Evolutionary conservation across 2,888 invertebrate genomes (phyloP), one percentile per base, ranked within the genome.

Genomic region (Boloria selene): DNA sequence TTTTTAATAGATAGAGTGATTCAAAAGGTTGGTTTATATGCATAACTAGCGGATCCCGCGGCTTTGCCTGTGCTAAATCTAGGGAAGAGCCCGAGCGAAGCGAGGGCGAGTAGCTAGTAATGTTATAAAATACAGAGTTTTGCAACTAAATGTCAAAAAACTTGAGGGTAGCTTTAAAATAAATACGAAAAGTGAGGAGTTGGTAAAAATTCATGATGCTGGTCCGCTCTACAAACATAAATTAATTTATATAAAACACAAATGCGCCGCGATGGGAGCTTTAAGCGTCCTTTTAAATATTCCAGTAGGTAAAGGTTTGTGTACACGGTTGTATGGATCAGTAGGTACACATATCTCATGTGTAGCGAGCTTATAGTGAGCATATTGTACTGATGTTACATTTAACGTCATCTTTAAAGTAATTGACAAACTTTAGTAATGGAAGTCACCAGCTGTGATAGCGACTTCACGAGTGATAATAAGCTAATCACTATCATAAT

Each of bases 241-340:
- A 16, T 49, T 59, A 59, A 38, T 59, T 18, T 13, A 49, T 47
- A 49, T 59, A 49, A 58, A 59, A 59, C 31, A 59, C n/a, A 59
- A 38, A 59, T 59, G 17, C 49, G 31, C 16, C 26, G 49, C 31
- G 38, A 59, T 17, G 38, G 49, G 17, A 10, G 53, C 53, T 14
- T 53, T 53, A 14, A 38, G 53, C 53, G 53, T 7, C 47, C n/a
- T 38, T 49, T 59, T 59, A 18, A 59, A 59, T 50, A 59, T 50
- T 59, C 31, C 49, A 59, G 59, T 31, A 17, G 31, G 45, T 45
- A 56, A n/a, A 2, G 56, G 22, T 56, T 45, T 45, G 45, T 56
- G 16, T 56, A 56, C 55, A 10, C 59, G 49, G 47, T 26, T 17
- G 13, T 47, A 17, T 38, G 31, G 16, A 59, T 26, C 47, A 59